Conservation (phyloP, 2,888 invertebrate species). For the Salticus scenicus region DNA sequence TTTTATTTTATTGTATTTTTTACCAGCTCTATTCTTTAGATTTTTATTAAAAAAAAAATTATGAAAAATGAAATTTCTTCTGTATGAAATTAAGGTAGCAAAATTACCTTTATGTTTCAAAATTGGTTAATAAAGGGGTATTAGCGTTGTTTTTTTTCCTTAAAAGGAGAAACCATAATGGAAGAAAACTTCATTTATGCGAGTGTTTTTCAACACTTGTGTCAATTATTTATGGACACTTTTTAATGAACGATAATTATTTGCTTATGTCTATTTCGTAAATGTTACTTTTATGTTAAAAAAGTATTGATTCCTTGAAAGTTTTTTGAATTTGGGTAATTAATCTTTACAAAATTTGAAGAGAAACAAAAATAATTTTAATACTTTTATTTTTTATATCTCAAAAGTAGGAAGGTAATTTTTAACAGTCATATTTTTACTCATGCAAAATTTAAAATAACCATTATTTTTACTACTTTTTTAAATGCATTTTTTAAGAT, state of each 20-base stretch:
- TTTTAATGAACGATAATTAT: neutral
- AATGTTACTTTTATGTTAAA: too few relatives aligned
- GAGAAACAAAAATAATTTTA: too few relatives aligned
- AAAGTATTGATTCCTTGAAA: too few relatives aligned
- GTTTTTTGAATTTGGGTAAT: too few relatives aligned
- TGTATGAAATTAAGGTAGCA: neutral
- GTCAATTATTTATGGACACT: neutral
- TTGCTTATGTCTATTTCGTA: neutral
- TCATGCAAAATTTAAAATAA: too few relatives aligned
- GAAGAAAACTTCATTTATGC: neutral
- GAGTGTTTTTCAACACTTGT: neutral
- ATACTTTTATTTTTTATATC: too few relatives aligned
- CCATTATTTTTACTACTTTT: too few relatives aligned
- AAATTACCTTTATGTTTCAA: constrained; percentile 4
- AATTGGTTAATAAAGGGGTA: constrained; percentile 10
- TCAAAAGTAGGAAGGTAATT: too few relatives aligned
- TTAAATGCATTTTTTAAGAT: too few relatives aligned
- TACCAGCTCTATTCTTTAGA: neutral
- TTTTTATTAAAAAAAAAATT: neutral
- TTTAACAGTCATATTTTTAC: too few relatives aligned
- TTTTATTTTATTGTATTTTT: too few relatives aligned
- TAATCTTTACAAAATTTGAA: too few relatives aligned
- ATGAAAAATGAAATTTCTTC: neutral
- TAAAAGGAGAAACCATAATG: neutral
- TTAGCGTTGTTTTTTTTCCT: neutral